Base-by-base conservation (phyloP, 2,113 vertebrate genomes). In the Ammodramus savannarum region DNA sequence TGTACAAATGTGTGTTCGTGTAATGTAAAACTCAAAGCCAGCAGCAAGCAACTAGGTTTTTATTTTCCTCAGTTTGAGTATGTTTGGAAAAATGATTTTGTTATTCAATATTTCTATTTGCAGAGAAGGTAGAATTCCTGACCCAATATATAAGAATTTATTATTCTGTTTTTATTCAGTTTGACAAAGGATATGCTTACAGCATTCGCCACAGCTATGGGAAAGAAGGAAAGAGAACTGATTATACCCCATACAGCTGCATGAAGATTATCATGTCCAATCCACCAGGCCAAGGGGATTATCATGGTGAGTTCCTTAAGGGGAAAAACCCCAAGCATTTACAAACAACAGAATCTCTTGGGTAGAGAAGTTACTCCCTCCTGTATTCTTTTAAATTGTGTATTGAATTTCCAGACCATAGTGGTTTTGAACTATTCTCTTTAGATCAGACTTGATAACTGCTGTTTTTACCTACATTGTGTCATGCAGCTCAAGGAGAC, bases 211-310 rank as follows among this genome's bases (percentile, higher is more conserved):
- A 99, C 97, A 99, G 34, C 97, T 99, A 98, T 75, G 99, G 99
- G 77, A 99, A 99, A 93, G 99, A 99, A 98, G 99, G 99, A 95
- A 99, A 98, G 97, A 98, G 99, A 84, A 98, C 99, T 22, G 99
- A 99, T 97, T 99, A 99, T 96, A 99, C 99, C 23, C 99, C 99
- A 61, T 99, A 98, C 97, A 99, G 99, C 95, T 99, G 99, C 97
- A 98, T 99, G 98, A 99, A 99, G 98, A 99, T 99, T 97, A 99
- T 99, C 97, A 96, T 99, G 97, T 99, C 99, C 93, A 99, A 99
- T 89, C 96, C 98, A 78, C 99, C 99, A 94, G 97, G 99, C 96
- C 99, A 99, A 96, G 99, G 99, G 61, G 99, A 99, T 98, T 98
- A 99, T 97, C 99, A 99, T 16, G 99, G 99, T 99, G 97, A 99